Evolutionary conservation across 2,888 invertebrate species (phyloP).

Genomic region (Saturnia japonica): DNA sequence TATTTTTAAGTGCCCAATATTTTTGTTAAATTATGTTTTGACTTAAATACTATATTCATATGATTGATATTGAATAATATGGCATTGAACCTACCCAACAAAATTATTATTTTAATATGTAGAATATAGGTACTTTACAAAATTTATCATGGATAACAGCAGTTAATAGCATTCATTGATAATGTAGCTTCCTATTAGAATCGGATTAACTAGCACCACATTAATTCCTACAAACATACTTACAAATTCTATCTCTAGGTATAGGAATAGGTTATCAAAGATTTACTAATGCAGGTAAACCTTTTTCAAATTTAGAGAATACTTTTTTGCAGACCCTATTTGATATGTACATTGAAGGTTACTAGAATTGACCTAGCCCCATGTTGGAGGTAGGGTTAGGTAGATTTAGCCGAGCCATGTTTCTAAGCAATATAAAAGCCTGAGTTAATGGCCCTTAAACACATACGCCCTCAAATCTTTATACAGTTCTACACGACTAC

Average conservation of each 20-base stretch:
- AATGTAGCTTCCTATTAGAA: no score
- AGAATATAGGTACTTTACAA: no score
- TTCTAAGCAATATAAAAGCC: constrained; percentile 73
- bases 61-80: no score
- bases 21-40: no score
- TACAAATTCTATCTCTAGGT: not conserved
- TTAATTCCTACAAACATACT: no score
- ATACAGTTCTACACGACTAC: constrained; percentile 53
- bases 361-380: constrained; percentile 70
- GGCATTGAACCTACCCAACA: no score
- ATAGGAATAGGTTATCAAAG: not conserved
- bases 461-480: constrained; percentile 72
- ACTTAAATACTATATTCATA: no score
- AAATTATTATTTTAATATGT: no score
- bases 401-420: constrained; percentile 69
- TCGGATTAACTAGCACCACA: no score
- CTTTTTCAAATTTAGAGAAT: constrained; percentile 3
- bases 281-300: not conserved
- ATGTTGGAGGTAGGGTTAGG: constrained; percentile 69
- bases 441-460: constrained; percentile 49
- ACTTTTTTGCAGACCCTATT: constrained; percentile 55
- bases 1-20: no score
- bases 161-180: no score
- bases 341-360: constrained; percentile 45
- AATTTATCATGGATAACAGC: no score